Evolutionary conservation across 2,888 invertebrate species (phyloP).

Genomic region (Macrosiphum euphorbiae): DNA sequence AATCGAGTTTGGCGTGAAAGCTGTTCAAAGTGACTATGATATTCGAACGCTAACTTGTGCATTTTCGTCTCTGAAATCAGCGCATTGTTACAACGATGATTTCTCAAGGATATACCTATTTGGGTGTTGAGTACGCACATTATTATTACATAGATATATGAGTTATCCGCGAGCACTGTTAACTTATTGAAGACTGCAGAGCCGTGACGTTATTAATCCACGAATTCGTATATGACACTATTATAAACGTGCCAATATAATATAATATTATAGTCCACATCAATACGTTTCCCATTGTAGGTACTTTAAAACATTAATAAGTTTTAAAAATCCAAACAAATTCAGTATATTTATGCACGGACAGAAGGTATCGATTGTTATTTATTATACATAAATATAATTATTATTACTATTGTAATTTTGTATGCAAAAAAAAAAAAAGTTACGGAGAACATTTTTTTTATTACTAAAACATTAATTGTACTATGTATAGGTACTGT

Average conservation of each 20-base stretch:
- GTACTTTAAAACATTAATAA: background rate
- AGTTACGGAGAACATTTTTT: background rate
- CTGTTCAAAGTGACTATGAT: background rate
- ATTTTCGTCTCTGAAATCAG: background rate
- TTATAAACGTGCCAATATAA: background rate
- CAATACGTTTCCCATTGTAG: background rate
- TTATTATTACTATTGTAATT: background rate
- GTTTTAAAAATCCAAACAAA: background rate
- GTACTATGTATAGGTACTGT: background rate
- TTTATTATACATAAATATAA: background rate
- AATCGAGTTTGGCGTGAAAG: conserved; percentile 30
- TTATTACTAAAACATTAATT: background rate
- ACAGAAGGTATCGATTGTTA: background rate
- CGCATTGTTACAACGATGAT: background rate
- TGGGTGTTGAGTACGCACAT: background rate
- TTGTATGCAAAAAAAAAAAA: background rate
- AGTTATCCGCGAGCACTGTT: background rate
- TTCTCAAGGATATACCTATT: background rate
- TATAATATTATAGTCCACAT: background rate
- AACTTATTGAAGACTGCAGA: background rate
- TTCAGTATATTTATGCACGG: background rate
- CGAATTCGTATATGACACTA: background rate
- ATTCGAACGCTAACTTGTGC: background rate
- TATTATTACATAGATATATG: background rate
- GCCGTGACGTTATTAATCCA: background rate